Evolutionary conservation across 2,113 vertebrate species (phyloP), one percentile per base, ranked within the genome.

Genomic region (Petroica traversi): DNA sequence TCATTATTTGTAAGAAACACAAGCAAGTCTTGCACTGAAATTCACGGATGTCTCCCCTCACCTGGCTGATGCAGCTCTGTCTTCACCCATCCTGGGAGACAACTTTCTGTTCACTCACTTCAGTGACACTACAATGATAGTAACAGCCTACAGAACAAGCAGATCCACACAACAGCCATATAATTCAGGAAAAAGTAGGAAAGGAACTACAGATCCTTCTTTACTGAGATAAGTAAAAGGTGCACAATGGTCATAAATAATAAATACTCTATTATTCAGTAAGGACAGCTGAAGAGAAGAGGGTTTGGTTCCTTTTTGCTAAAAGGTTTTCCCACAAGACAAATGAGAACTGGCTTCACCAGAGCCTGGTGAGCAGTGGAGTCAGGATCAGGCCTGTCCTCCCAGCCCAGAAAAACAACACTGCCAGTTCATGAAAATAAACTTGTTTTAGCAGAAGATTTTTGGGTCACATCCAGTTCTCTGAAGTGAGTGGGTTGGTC

Each of bases 381-480:
- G 81, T 59, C 34, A 43, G 68, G 48, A 71, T 36, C 46, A 57
- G 43, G 61, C 78, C 84, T 85, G 64, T 82, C 66, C 69, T 85
- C 75, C 69, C 81, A 74, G 84, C 69, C 81, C 85, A 89, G 74
- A 68, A 82, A 63, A 89, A 49, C 79, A 93, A 68, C 76, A 46
- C 5, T 78, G 81, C 64, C 61, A 46, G 85, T 14, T 87, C 74
- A 43, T 4, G 31, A 92, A 89, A 78, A 89, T 64, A 94, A 85
- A 75, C 81, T 81, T 48, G 93, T 71, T 69, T 36, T 28, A 96
- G 80, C 52, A 64, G 75, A 88, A n/a, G 84, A 85, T n/a, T 75
- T 81, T 71, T 96, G 92, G 90, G 85, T 82, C 58, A 43, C 13
- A 9, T 85, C 92, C 93, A 92, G 74, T 48, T 73, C 90, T 82